These are phyloP conservation scores for Syrmaticus mikado DNA, from an alignment of 2,113 vertebrate genomes.

Conservation along the genomic window DNA sequence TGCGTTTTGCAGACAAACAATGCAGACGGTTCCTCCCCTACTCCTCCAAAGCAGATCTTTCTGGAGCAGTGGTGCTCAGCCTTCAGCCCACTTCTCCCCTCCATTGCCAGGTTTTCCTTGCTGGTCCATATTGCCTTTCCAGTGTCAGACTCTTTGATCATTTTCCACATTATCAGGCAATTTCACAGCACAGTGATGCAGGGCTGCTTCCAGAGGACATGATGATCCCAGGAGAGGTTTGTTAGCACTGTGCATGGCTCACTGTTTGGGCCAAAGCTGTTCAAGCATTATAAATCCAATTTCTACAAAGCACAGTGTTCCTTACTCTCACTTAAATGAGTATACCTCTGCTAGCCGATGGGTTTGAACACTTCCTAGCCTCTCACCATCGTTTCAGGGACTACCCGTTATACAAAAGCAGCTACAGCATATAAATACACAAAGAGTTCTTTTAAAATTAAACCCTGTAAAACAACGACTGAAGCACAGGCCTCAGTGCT, in stretches of 20 bases:
- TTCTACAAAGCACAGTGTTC: not conserved
- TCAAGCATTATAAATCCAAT: not conserved
- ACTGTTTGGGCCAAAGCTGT: not conserved
- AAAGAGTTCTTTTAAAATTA: not conserved
- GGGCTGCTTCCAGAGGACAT: not conserved
- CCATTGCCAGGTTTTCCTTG: not conserved
- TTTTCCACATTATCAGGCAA: accelerated
- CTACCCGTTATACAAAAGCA: not conserved
- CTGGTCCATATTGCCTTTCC: not conserved
- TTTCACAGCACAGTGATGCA: not conserved
- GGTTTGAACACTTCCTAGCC: not conserved
- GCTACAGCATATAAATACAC: not conserved
- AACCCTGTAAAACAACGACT: not conserved
- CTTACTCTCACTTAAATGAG: not conserved
- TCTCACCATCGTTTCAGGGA: not conserved
- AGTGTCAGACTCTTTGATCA: not conserved
- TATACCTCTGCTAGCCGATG: not conserved
- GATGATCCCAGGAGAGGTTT: not conserved
- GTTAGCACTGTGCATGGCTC: not conserved
- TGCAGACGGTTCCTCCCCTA: not conserved
- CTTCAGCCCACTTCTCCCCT: not conserved
- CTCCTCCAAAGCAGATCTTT: not conserved
- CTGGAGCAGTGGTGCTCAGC: accelerated
- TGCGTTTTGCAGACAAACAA: not conserved
- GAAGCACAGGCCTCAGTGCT: not conserved